A percentile compares a stretch with the other conserved stretches of the same genome.
Conservation (phyloP, 2,888 invertebrate genomes). For the Pseudococcus jackbeardsleyi region DNA sequence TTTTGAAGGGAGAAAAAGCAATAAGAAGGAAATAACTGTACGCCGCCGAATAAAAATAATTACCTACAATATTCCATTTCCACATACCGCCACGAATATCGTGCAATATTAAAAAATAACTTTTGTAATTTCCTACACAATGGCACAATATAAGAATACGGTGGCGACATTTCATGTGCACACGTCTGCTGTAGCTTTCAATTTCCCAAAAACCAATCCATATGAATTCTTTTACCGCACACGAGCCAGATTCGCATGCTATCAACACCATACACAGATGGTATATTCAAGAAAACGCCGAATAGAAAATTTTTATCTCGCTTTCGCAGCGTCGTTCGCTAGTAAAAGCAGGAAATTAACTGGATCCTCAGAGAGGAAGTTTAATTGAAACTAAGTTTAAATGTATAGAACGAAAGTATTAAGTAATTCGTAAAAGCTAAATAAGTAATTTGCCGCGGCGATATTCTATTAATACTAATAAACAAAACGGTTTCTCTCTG, state of each 20-base stretch:
- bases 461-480: constrained; percentile 27
- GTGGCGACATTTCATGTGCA: background rate
- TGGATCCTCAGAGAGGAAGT: constrained; percentile 44
- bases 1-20: too few relatives aligned
- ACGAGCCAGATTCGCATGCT: constrained; percentile 7
- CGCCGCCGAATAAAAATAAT: too few relatives aligned
- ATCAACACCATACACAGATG: constrained; percentile 18
- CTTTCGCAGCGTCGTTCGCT: constrained; percentile 42
- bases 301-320: constrained; percentile 43
- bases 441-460: constrained; percentile 20
- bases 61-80: background rate
- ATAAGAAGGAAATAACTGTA: too few relatives aligned
- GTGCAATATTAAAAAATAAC: background rate
- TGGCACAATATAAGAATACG: background rate
- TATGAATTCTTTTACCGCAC: constrained; percentile 20
- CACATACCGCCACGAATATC: background rate
- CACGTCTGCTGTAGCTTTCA: background rate
- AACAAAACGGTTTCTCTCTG: background rate
- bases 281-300: background rate
- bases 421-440: constrained; percentile 29
- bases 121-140: constrained; percentile 10
- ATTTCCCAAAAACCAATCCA: constrained; percentile 39
- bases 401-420: constrained; percentile 28
- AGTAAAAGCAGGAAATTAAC: constrained; percentile 52
- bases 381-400: constrained; percentile 52